Evolutionary conservation across 2,888 invertebrate genomes (phyloP), one percentile per base, ranked within the genome.

Genomic region (Netelia melanura): DNA sequence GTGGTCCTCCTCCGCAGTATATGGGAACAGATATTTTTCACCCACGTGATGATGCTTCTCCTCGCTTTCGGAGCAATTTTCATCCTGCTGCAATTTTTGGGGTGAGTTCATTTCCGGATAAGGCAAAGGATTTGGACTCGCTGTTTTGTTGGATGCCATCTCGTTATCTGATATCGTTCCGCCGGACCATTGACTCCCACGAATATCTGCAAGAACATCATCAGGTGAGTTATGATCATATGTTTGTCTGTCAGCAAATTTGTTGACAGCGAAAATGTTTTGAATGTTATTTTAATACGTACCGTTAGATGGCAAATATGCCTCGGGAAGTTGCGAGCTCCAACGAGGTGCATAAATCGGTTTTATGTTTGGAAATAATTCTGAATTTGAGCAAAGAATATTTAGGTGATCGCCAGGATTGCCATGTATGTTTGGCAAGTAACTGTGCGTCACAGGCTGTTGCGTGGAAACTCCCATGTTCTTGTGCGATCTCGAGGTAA

Each of bases 1-100:
- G 74, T 93, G 92, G 75, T 93, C 93, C 75, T 93, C 93, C 93
- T 94, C 92, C 95, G 97, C 96, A 88, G 97, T 97, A 91, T 97
- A 98, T 0, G 98, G 98, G 90, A 97, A 98, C 85, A 97, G 94
- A 93, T 98, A 98, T 95, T 97, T 97, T 89, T 98, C 98, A 81
- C 96, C 96, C 11, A 96, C 92, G 87, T 96, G 96, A 90, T 97
- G 96, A 54, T 93, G 91, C 84, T 94, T 94, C 75, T 94, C 94
- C 38, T 92, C 92, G 5, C 89, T 88, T 54, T 93, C 93, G 1
- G 93, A 93, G 76, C 91, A 92, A 86, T 93, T 93, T n/a, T 93
- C 93, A 25, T 93, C 93, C 56, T 91, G 92, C 64, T 90, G 89
- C 52, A 85, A 56, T 71, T 93, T 94, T 52, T 91, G 91, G 1